A percentile compares a stretch with the other conserved stretches of the same genome.
These are phyloP conservation scores for Zophobas morio DNA, from an alignment of 1,140 invertebrate genomes.

Conservation along the genomic window DNA sequence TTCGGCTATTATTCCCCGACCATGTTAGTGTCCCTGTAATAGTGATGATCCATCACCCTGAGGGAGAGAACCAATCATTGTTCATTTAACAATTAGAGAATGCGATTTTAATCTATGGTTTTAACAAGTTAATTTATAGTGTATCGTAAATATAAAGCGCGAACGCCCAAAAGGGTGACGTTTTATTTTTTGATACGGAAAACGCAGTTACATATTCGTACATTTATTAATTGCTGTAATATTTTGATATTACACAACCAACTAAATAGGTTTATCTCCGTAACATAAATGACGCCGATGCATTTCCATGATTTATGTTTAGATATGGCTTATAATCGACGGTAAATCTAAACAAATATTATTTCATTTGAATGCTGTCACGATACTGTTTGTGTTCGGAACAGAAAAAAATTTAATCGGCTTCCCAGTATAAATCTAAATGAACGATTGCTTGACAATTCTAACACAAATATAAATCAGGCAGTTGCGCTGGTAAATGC, in stretches of 20 bases:
- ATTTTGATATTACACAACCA: slow-evolving; percentile 34
- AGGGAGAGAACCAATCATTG: slow-evolving; percentile 54
- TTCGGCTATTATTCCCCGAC: slow-evolving; percentile 48
- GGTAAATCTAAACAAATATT: slow-evolving; percentile 38
- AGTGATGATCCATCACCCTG: slow-evolving; percentile 57
- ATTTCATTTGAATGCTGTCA: slow-evolving; percentile 29
- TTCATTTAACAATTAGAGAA: slow-evolving; percentile 57
- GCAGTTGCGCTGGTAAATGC: background rate
- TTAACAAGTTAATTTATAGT: slow-evolving; percentile 50
- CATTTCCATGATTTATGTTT: slow-evolving; percentile 17
- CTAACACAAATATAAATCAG: background rate
- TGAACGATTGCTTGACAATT: slow-evolving; percentile 18
- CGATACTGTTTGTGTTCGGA: slow-evolving; percentile 20
- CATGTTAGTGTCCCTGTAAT: slow-evolving; percentile 50
- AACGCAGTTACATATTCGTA: slow-evolving; percentile 29
- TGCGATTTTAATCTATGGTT: slow-evolving; percentile 58
- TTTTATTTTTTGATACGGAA: slow-evolving; percentile 18
- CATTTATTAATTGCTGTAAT: slow-evolving; percentile 42
- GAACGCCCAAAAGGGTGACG: slow-evolving; percentile 20
- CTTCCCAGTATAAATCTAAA: slow-evolving; percentile 21
- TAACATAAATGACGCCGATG: slow-evolving; percentile 29
- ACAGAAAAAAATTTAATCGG: slow-evolving; percentile 19
- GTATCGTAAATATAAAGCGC: slow-evolving; percentile 14
- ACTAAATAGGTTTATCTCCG: slow-evolving; percentile 34
- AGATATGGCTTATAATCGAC: slow-evolving; percentile 40